Percentiles rank a stretch among this genome's conserved stretches.
phyloP scores from a whole-genome alignment of 2,113 vertebrate genomes.

The Poicephalus gulielmi region DNA sequence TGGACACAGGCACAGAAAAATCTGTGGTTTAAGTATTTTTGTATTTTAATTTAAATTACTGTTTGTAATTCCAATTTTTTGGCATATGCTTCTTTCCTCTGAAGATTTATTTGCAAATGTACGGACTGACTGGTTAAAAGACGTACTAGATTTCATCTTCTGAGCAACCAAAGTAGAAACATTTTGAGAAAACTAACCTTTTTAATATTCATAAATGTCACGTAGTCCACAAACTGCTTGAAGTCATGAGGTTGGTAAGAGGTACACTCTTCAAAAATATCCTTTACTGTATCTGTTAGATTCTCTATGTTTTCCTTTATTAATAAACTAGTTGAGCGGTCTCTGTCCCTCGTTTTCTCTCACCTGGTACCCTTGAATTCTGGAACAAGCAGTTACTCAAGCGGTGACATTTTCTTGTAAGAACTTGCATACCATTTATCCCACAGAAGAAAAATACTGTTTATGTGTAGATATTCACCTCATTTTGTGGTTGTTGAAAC shows the following conservation, averaged over 20 bases:
- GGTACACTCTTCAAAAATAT: too few species aligned
- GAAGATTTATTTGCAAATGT: neutral
- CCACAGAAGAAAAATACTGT: neutral
- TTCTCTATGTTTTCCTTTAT: too few species aligned
- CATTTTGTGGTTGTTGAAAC: neutral
- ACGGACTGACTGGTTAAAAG: neutral
- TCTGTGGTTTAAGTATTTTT: neutral
- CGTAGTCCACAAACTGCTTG: accelerated
- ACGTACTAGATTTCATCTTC: neutral
- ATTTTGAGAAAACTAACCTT: neutral
- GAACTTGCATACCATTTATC: neutral
- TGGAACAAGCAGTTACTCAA: neutral
- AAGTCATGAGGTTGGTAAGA: neutral
- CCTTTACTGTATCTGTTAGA: too few species aligned
- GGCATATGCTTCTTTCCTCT: neutral
- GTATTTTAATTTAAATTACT: neutral
- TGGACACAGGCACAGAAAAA: neutral
- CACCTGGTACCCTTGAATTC: too few species aligned
- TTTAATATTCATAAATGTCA: neutral
- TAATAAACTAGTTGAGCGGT: too few species aligned
- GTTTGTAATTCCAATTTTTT: neutral
- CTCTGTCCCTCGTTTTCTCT: too few species aligned
- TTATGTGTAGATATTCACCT: neutral
- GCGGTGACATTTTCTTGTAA: neutral
- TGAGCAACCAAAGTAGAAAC: neutral